Evolutionary conservation across 2,888 invertebrate genomes (phyloP).

Genomic region (Acrocyrtus sp.): DNA sequence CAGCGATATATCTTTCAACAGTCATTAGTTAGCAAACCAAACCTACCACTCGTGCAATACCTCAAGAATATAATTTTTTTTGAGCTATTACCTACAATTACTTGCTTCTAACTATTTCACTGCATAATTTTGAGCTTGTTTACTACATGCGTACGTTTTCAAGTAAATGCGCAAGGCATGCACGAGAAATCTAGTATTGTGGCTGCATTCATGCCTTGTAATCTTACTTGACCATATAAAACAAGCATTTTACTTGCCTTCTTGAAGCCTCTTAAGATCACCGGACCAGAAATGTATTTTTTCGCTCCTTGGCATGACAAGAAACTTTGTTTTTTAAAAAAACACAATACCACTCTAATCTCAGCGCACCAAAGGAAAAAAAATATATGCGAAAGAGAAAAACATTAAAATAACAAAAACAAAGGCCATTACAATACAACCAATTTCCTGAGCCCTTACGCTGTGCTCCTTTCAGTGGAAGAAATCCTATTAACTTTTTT

Average conservation of each 20-base stretch:
- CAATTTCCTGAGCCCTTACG: conserved; percentile 42
- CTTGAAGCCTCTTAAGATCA: conserved; percentile 20
- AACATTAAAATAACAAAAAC: conserved; percentile 3
- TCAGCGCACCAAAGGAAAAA: not conserved
- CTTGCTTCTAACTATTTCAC: not conserved
- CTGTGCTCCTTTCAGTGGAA: not conserved
- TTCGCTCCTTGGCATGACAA: conserved; percentile 24
- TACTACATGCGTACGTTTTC: not conserved
- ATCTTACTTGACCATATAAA: conserved; percentile 18
- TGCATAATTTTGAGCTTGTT: not conserved
- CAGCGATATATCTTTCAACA: conserved; percentile 44
- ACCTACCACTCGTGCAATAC: too few species aligned
- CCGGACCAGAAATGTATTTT: conserved; percentile 38
- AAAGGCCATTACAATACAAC: conserved; percentile 9
- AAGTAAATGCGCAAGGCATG: not conserved
- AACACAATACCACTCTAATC: conserved; percentile 2
- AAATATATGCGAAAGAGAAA: not conserved
- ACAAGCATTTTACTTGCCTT: conserved; percentile 11
- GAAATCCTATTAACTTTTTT: conserved; percentile 40
- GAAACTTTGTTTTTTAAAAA: conserved; percentile 21
- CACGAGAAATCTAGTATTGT: too few species aligned
- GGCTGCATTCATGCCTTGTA: conserved; percentile 36
- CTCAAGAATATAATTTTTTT: not conserved
- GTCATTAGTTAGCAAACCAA: conserved; percentile 36
- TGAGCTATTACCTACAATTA: not conserved